Conservation (phyloP, 2,113 vertebrate genomes). For the Propithecus coquereli region DNA sequence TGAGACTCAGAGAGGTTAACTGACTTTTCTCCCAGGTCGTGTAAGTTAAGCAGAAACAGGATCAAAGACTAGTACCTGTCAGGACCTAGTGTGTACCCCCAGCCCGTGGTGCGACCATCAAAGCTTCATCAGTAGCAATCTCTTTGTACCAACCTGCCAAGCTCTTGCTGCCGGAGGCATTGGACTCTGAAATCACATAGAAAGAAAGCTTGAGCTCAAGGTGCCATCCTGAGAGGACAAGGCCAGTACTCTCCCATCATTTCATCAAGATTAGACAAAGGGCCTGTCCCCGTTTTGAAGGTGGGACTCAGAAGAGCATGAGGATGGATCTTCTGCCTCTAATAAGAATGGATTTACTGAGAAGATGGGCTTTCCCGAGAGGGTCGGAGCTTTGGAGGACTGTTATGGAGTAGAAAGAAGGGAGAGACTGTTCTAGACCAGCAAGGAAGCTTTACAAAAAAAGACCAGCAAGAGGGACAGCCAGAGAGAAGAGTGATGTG, state of each 20-base stretch:
- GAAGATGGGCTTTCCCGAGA: background rate
- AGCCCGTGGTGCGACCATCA: background rate
- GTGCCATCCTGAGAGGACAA: background rate
- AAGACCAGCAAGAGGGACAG: background rate
- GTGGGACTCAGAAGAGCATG: background rate
- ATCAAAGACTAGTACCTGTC: background rate
- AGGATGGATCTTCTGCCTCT: background rate
- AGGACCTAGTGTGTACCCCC: background rate
- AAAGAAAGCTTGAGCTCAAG: background rate
- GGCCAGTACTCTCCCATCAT: background rate
- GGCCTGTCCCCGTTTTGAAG: background rate
- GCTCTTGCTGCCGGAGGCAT: background rate
- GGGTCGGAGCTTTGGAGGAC: background rate
- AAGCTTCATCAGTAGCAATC: background rate
- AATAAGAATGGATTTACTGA: background rate
- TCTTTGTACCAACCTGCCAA: slow-evolving; percentile 20
- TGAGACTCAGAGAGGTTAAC: background rate
- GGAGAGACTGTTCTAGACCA: background rate
- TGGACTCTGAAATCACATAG: slow-evolving; percentile 17
- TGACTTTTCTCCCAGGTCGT: background rate
- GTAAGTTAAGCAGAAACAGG: background rate
- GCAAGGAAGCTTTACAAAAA: background rate
- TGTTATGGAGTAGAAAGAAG: background rate
- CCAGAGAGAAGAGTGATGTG: background rate
- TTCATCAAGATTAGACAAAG: background rate